Evolutionary conservation across 1,140 invertebrate species (phyloP).

Genomic region (Heliconius hermathena): DNA sequence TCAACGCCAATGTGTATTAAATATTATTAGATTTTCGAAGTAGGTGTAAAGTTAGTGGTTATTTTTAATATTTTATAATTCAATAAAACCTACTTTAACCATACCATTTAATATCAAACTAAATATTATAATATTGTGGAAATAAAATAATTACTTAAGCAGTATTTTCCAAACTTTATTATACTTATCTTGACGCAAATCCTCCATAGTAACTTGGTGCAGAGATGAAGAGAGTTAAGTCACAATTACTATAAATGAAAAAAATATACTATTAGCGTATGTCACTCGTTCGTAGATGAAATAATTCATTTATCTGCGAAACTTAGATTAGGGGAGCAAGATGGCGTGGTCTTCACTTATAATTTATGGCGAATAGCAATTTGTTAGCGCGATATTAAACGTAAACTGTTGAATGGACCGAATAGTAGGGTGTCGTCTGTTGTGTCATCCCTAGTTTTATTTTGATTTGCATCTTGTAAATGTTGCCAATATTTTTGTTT

Average conservation of each 20-base stretch:
- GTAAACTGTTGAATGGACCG: slow-evolving; percentile 71
- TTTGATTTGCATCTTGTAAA: slow-evolving; percentile 23
- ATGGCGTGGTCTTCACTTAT: slow-evolving; percentile 55
- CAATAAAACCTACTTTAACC: no score
- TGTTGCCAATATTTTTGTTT: background rate
- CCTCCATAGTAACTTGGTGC: no score
- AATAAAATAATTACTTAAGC: no score
- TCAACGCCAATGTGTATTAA: no score
- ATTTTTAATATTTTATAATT: no score
- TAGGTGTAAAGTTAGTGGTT: no score
- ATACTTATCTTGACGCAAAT: no score
- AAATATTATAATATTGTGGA: no score
- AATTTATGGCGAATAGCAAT: slow-evolving; percentile 73
- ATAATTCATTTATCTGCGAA: slow-evolving; percentile 36
- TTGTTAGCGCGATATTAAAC: slow-evolving; percentile 71
- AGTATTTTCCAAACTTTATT: no score
- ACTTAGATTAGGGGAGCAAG: slow-evolving; percentile 50
- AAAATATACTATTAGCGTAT: slow-evolving; percentile 19
- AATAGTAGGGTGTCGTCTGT: slow-evolving; percentile 61
- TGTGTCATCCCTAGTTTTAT: slow-evolving; percentile 43
- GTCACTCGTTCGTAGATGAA: slow-evolving; percentile 27
- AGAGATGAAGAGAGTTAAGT: background rate
- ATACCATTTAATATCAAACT: no score
- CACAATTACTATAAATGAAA: background rate
- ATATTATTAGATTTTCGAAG: no score